These are phyloP conservation scores for Baronia brevicornis DNA, from an alignment of 2,888 invertebrate genomes.

Conservation along the genomic window DNA sequence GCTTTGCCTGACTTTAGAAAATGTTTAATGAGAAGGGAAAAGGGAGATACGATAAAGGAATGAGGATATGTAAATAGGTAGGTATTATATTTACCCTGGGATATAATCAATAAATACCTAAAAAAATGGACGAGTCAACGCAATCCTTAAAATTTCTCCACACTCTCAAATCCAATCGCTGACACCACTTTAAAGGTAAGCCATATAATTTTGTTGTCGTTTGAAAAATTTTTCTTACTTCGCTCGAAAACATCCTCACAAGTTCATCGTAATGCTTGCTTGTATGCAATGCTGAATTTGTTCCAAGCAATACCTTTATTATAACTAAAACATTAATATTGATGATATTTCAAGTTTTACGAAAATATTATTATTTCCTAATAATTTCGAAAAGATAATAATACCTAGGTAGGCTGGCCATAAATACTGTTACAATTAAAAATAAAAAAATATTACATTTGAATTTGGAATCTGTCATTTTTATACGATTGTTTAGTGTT, in stretches of 20 bases:
- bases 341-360: not conserved
- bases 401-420: too few species aligned
- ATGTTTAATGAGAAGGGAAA: too few species aligned
- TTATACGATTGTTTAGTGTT: too few species aligned
- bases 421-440: too few species aligned
- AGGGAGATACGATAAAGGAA: too few species aligned
- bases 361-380: too few species aligned
- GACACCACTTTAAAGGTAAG: conserved; percentile 80
- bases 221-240: conserved; percentile 83
- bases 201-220: conserved; percentile 81
- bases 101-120: conserved; percentile 53
- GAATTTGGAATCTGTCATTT: too few species aligned
- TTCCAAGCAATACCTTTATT: conserved; percentile 67
- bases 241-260: conserved; percentile 73
- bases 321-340: conserved; percentile 58
- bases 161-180: conserved; percentile 75
- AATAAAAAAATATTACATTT: too few species aligned
- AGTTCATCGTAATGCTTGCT: conserved; percentile 52
- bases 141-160: conserved; percentile 85
- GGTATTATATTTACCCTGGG: conserved; percentile 1
- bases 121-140: conserved; percentile 77
- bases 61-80: too few species aligned
- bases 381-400: too few species aligned
- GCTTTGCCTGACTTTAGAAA: too few species aligned
- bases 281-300: conserved; percentile 25